Evolutionary conservation across 2,113 vertebrate species (phyloP).

Genomic region (Chrysochloris asiatica): DNA sequence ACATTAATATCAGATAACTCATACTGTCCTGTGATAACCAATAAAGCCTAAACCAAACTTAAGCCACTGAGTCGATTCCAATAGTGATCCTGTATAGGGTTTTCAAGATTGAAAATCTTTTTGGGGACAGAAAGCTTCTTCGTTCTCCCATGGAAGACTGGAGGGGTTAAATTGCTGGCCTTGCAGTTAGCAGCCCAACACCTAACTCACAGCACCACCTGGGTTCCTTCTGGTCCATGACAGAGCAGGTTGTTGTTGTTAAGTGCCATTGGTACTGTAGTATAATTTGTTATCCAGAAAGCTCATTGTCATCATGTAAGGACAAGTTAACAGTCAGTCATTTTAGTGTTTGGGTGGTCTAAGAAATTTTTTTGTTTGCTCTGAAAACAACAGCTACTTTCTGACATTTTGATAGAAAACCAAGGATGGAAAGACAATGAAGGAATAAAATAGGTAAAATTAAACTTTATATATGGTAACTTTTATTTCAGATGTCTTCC

Average conservation of each 20-base stretch:
- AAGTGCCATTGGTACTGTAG: not conserved
- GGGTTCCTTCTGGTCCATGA: not conserved
- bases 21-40: too few species aligned
- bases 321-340: not conserved
- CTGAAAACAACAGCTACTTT: not conserved
- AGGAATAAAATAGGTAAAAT: constrained; percentile 27
- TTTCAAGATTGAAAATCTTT: too few species aligned
- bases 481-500: not conserved
- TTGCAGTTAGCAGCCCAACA: too few species aligned
- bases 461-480: not conserved
- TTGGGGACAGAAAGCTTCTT: too few species aligned
- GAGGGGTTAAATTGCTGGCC: too few species aligned
- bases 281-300: not conserved
- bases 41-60: too few species aligned
- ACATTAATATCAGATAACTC: not conserved
- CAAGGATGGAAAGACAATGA: not conserved
- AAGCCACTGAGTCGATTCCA: too few species aligned
- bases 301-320: not conserved
- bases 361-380: constrained; percentile 32
- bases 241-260: too few species aligned
- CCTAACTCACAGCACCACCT: too few species aligned
- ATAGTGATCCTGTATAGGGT: too few species aligned
- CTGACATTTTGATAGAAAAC: constrained; percentile 34
- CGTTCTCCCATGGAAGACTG: too few species aligned
- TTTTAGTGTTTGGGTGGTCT: not conserved